Evolutionary conservation across 1,140 invertebrate genomes (phyloP), one percentile per base, ranked within the genome.

Genomic region (Brachionus manjavacas): DNA sequence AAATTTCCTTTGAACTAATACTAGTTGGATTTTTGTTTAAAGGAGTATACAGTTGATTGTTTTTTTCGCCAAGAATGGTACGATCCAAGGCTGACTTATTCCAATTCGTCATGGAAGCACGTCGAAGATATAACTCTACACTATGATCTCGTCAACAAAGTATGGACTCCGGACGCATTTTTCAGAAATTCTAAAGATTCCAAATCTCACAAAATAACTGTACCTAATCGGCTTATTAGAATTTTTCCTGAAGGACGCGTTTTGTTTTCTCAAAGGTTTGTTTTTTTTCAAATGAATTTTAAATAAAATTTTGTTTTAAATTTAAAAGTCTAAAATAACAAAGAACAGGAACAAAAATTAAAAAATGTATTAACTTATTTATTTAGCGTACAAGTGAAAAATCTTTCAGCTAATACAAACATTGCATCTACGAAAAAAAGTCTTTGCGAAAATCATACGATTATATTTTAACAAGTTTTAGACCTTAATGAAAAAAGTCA

Each of bases 31-130:
- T 81, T 81, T 43, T 16, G n/a, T 23, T 3, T 3, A 60, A 90
- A 97, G 96, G 96, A 98, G 92, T 98, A 97, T 91, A 98, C 96
- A 85, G 91, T 97, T 92, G 96, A 98, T 92, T 96, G 98, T 92
- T 98, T 97, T 93, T 96, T 97, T 92, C 94, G 96, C 89, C 96
- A 98, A 92, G 95, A 95, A 91, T 98, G 96, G 96, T 95, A 94
- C 88, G 96, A 98, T 91, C 95, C 95, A 85, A 92, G 96, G 87
- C 91, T 98, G 88, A 94, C 93, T 85, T 97, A 96, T 91, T 28
- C 28, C 3, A 41, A 78, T 39, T 94, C 96, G 89, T 95, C 94
- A 86, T 86, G 87, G 68, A 85, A 86, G 23, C 86, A 76, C 20
- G 85, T 84, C 20, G 76, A 85, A 64, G 64, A 35, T 91, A 87